Evolutionary conservation across 2,113 vertebrate species (phyloP).

Genomic region (Engraulis encrasicolus): DNA sequence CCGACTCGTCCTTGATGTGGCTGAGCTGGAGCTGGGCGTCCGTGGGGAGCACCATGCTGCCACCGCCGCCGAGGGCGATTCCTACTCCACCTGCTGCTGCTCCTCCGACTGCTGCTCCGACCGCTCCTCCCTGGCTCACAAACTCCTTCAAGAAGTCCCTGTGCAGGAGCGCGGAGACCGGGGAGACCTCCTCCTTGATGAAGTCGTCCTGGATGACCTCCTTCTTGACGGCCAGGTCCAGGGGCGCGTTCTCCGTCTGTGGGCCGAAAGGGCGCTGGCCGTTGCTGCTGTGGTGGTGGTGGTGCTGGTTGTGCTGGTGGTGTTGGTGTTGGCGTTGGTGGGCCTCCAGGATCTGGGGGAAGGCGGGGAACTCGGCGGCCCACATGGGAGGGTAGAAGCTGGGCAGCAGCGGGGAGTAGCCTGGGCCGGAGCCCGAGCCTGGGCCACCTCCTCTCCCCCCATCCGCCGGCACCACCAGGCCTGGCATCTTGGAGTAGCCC

Average conservation of each 20-base stretch:
- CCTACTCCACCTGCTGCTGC: no score
- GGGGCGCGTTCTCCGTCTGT: slow-evolving; percentile 79
- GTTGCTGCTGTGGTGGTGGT: no score
- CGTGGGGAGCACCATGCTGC: slow-evolving; percentile 64
- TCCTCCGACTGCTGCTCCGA: no score
- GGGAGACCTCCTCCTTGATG: slow-evolving; percentile 85
- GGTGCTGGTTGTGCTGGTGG: no score
- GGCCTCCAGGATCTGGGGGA: slow-evolving; percentile 78
- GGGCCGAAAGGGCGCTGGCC: slow-evolving; percentile 72
- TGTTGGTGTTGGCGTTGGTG: no score
- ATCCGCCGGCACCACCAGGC: no score
- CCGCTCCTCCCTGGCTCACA: slow-evolving; percentile 60
- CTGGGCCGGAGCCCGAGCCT: no score
- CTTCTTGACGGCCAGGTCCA: slow-evolving; percentile 91
- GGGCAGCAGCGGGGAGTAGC: slow-evolving; percentile 85
- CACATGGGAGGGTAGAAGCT: slow-evolving; percentile 93
- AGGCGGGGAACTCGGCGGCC: slow-evolving; percentile 84
- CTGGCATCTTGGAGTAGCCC: slow-evolving; percentile 86
- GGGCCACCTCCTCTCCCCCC: no score
- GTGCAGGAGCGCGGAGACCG: slow-evolving; percentile 79
- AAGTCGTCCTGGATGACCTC: slow-evolving; percentile 93
- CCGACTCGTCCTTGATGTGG: slow-evolving; percentile 89
- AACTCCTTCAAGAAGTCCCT: slow-evolving; percentile 92
- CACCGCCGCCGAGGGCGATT: no score
- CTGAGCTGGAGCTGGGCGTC: slow-evolving; percentile 79